Conservation (phyloP, 2,888 invertebrate species). For the Drosophila antonietae region DNA sequence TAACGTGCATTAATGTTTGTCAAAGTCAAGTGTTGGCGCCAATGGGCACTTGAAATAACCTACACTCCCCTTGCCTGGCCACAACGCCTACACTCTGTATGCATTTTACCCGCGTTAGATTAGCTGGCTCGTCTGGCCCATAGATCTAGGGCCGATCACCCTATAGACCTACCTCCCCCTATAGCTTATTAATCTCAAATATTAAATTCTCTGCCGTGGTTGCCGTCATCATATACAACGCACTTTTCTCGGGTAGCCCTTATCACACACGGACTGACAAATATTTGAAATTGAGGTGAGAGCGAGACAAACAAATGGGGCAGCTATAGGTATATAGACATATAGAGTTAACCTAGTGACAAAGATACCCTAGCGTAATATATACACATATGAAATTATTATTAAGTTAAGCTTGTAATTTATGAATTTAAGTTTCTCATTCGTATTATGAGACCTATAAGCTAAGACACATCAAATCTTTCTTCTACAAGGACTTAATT, state of each 20-base stretch:
- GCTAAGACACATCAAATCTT: too few species aligned
- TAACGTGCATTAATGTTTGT: slow-evolving; percentile 68
- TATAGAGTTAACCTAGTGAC: slow-evolving; percentile 18
- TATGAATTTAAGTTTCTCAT: too few species aligned
- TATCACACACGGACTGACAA: slow-evolving; percentile 63
- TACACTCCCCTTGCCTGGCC: background rate
- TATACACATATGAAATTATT: too few species aligned
- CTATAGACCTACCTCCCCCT: slow-evolving; percentile 1
- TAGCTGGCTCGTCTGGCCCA: slow-evolving; percentile 20
- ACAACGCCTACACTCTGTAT: slow-evolving; percentile 10
- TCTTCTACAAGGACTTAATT: too few species aligned
- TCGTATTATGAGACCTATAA: too few species aligned
- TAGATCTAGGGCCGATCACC: slow-evolving; percentile 2
- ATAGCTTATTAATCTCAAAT: background rate
- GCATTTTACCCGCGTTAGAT: slow-evolving; percentile 58
- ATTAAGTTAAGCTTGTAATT: too few species aligned
- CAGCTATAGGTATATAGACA: slow-evolving; percentile 19
- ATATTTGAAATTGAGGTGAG: slow-evolving; percentile 73
- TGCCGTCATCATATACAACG: slow-evolving; percentile 20
- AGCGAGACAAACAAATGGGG: slow-evolving; percentile 19
- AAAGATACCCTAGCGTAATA: slow-evolving; percentile 3
- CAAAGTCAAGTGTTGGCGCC: slow-evolving; percentile 82
- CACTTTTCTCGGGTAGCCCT: slow-evolving; percentile 60
- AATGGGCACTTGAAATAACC: slow-evolving; percentile 60
- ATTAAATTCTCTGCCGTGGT: slow-evolving; percentile 23